phyloP scores from a whole-genome alignment of 2,797 vertebrate genomes.

The Phylloscopus collybita region DNA sequence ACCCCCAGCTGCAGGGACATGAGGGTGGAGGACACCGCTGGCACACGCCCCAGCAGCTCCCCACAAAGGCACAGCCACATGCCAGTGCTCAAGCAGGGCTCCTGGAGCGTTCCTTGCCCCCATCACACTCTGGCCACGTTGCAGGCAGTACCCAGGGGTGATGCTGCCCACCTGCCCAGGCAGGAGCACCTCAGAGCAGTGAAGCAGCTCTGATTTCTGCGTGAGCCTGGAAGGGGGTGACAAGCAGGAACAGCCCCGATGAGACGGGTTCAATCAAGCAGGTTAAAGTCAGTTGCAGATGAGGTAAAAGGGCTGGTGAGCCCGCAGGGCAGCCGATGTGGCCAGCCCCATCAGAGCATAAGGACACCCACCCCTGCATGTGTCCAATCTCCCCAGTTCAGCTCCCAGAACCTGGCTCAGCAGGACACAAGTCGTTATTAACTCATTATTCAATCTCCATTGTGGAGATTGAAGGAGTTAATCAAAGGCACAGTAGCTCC shows the following conservation, averaged over 20 bases:
- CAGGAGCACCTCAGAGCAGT: background rate
- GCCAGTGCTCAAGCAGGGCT: background rate
- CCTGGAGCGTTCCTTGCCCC: background rate
- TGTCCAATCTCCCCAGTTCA: background rate
- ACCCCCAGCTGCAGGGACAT: background rate
- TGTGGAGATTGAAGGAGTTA: background rate
- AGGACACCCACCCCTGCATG: background rate
- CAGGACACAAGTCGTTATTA: constrained; percentile 1
- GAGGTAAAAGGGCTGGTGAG: background rate
- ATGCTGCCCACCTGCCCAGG: accelerated
- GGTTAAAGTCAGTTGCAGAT: background rate
- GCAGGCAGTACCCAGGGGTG: background rate
- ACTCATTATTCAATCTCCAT: background rate
- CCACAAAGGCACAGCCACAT: accelerated
- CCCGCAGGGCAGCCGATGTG: background rate
- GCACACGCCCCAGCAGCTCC: background rate
- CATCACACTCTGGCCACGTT: accelerated
- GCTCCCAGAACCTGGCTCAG: background rate
- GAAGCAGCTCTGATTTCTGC: accelerated
- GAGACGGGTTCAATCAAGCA: constrained; percentile 22
- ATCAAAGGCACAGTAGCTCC: background rate
- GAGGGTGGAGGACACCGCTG: accelerated
- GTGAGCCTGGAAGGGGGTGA: background rate
- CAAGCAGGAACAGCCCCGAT: background rate
- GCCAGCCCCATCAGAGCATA: accelerated